Base-by-base conservation (phyloP, 2,113 vertebrate genomes). In the Alectura lathami region DNA sequence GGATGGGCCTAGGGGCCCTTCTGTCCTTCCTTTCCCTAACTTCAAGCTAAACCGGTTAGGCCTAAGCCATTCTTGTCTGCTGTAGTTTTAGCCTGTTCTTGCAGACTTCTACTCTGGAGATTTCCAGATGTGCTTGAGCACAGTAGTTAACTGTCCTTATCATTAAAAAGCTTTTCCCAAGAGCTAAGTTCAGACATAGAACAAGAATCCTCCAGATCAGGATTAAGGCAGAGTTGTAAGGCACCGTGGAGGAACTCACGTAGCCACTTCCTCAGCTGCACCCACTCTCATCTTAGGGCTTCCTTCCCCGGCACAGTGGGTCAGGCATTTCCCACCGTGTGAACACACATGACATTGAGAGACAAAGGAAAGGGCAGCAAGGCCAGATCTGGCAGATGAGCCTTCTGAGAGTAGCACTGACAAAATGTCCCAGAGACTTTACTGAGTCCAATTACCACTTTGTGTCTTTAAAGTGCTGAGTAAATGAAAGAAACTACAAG, bases 401-500 rank as follows among this genome's bases (percentile, higher is more conserved):
- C 21, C 72, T 94, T 72, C 88, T 56, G 54, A 94, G 85, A 86
- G 14, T 83, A 85, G 73, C 73, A 83, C 79, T 72, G 85, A 96
- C 54, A 95, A 90, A 96, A 93, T 81, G 23, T 94, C 93, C 87
- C 81, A 24, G 68, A 95, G 89, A 94, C 84, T 94, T 94, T 86
- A 69, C 85, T 51, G 94, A 85, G 70, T 88, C 94, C 93, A 97
- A 88, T 96, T 96, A 96, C 93, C 40, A 56, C 93, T 93, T 83
- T 6, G 77, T 77, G 75, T 90, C 93, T 96, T 97, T 70, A 70
- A 97, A 94, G 87, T 69, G 69, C 42, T 2, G 1, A 63, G 43
- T 76, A 76, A 97, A 96, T 95, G 91, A 96, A 94, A 96, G 95
- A 94, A 83, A 86, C 85, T 88, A 81, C 64, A 91, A 95, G 95